phyloP scores from a whole-genome alignment of 2,113 vertebrate species.

The Brachyhypopomus occidentalis region DNA sequence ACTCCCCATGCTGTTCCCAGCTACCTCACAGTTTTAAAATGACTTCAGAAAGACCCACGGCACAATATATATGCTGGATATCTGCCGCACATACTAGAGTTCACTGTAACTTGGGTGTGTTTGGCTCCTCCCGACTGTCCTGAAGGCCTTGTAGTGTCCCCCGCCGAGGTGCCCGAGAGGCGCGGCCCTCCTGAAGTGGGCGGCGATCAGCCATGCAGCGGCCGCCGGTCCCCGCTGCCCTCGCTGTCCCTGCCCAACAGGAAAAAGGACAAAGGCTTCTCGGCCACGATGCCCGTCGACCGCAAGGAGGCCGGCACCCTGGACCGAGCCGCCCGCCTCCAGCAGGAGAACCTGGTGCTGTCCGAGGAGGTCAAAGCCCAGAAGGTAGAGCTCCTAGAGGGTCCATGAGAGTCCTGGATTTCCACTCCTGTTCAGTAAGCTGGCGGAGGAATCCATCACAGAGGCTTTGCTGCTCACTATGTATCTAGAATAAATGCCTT shows the following conservation, averaged over 20 bases:
- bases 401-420: neutral
- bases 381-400: constrained; percentile 77
- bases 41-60: no score
- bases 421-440: neutral
- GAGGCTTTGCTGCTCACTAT: no score
- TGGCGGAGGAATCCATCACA: neutral
- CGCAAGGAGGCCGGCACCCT: constrained; percentile 62
- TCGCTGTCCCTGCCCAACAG: constrained; percentile 28
- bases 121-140: neutral
- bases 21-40: no score
- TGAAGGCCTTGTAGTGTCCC: neutral
- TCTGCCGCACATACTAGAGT: neutral
- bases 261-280: constrained; percentile 68
- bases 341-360: constrained; percentile 81
- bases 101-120: neutral
- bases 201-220: neutral
- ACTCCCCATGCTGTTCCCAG: neutral
- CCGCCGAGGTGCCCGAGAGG: neutral
- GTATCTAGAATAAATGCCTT: no score
- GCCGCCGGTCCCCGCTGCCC: constrained; percentile 1
- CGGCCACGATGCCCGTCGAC: constrained; percentile 67
- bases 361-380: constrained; percentile 86
- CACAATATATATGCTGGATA: neutral
- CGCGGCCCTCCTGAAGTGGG: constrained; percentile 20
- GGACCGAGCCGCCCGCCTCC: constrained; percentile 71